Evolutionary conservation across 2,888 invertebrate genomes (phyloP).

Genomic region (Dioctria linearis): DNA sequence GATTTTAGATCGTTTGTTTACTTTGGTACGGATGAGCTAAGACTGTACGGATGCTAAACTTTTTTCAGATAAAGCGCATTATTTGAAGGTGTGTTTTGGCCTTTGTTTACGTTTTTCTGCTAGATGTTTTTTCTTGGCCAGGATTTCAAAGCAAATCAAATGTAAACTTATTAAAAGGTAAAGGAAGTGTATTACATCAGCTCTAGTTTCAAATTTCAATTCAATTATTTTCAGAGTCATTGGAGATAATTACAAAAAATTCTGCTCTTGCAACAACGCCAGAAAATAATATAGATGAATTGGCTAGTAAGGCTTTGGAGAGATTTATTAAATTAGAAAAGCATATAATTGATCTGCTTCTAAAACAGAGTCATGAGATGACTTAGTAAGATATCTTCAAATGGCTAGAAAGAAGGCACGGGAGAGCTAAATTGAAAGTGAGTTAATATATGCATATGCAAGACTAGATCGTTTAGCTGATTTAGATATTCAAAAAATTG

Average conservation of each 20-base stretch:
- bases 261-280: background rate
- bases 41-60: constrained; percentile 74
- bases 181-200: too few species aligned
- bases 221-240: background rate
- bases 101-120: constrained; percentile 74
- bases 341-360: constrained; percentile 72
- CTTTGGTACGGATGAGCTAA: constrained; percentile 59
- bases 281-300: constrained; percentile 37
- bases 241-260: background rate
- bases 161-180: constrained; percentile 54
- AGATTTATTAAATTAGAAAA: constrained; percentile 63
- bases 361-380: constrained; percentile 95
- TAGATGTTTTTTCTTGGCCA: constrained; percentile 76
- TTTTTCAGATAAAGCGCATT: constrained; percentile 72
- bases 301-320: constrained; percentile 63
- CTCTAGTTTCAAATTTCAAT: too few species aligned
- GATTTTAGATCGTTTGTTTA: too few species aligned
- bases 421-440: constrained; percentile 98
- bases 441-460: constrained; percentile 98
- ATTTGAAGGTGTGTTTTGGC: constrained; percentile 74
- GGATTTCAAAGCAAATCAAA: constrained; percentile 73
- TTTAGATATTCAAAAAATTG: constrained; percentile 98
- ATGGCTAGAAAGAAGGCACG: constrained; percentile 99
- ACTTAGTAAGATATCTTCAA: constrained; percentile 92
- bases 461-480: constrained; percentile 97